Evolutionary conservation across 2,888 invertebrate species (phyloP), one percentile per base, ranked within the genome.

Genomic region (Apeira syringaria): DNA sequence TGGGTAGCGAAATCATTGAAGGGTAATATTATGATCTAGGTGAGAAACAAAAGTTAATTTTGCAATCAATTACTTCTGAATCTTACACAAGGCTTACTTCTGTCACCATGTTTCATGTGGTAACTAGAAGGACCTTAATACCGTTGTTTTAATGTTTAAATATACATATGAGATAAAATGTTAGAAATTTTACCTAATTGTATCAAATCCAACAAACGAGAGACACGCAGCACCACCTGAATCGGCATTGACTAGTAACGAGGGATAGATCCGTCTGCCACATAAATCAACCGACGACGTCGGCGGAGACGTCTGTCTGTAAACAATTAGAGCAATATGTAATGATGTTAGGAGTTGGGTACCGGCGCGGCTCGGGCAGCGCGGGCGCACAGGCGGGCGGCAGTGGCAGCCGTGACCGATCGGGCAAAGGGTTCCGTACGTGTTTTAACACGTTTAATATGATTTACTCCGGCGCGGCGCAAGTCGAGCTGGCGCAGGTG

Each of bases 241-340:
- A 18, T 18, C 31, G 26, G 25, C 18, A 7, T 7, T 20, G 22
- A 26, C 8, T 17, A 13, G 11, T 7, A 30, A n/a, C 9, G 17
- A 11, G 7, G 12, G 15, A 8, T n/a, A 26, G 12, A 4, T 13
- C 7, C 12, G 18, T n/a, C 34, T 42, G 30, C 26, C 41, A 35
- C 41, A 26, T 35, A 8, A 25, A 30, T 35, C 17, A 5, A 11
- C 10, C 33, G 24, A 4, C 5, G 32, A 32, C 28, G 20, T 28
- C n/a, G n/a, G n/a, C n/a, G n/a, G n/a, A n/a, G n/a, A n/a, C n/a
- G n/a, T n/a, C n/a, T n/a, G n/a, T n/a, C 32, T 49, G 48, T 47
- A 28, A 44, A 29, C 39, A 48, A 53, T 45, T 29, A 36, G 44
- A 40, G 43, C 32, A 37, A 38, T 35, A 30, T 47, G 44, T 51